These are phyloP conservation scores for Etheostoma cragini DNA, from an alignment of 2,113 vertebrate genomes.

Conservation along the genomic window DNA sequence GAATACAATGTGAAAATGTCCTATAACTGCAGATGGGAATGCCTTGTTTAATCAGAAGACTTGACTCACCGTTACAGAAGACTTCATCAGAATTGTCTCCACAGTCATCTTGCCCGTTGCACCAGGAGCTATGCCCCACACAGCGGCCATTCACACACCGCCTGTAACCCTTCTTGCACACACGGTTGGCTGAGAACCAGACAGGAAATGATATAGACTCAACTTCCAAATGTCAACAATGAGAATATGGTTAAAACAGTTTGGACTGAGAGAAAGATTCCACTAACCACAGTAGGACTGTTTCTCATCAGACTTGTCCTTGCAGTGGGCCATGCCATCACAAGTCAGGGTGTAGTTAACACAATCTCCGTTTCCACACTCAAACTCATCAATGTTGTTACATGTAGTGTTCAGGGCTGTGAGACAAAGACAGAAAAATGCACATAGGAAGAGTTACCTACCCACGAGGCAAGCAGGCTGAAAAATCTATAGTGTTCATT, in stretches of 20 bases:
- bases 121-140: conserved; percentile 90
- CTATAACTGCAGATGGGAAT: not conserved
- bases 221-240: conserved; percentile 31
- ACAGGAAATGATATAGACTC: conserved; percentile 27
- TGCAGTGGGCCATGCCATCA: conserved; percentile 92
- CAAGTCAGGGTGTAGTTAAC: conserved; percentile 94
- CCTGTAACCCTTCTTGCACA: conserved; percentile 94
- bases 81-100: conserved; percentile 95
- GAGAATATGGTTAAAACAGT: not conserved
- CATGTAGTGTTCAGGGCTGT: conserved; percentile 93
- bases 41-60: not conserved
- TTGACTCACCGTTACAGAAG: conserved; percentile 93
- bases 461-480: not conserved
- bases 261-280: not conserved
- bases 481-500: not conserved
- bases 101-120: conserved; percentile 91
- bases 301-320: conserved; percentile 98
- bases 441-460: not conserved
- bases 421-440: conserved; percentile 26
- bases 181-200: conserved; percentile 86
- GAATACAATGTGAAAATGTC: not conserved
- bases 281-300: conserved; percentile 94
- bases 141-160: conserved; percentile 94
- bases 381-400: conserved; percentile 90
- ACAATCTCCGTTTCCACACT: conserved; percentile 97